These are phyloP conservation scores for Ctenoplectra terminalis DNA, from an alignment of 1,140 invertebrate species.

Conservation along the genomic window DNA sequence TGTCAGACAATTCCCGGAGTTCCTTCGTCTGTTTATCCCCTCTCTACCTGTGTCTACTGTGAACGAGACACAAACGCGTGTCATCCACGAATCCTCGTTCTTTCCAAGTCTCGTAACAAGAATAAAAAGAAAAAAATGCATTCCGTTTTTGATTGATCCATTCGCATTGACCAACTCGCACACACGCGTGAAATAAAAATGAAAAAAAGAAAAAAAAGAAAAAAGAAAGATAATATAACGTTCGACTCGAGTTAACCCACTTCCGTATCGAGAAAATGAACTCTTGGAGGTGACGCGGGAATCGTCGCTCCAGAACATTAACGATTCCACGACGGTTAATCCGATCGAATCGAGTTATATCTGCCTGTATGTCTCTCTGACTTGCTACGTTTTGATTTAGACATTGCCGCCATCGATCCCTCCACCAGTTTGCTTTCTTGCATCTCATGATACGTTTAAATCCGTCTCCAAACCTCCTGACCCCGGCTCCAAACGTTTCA, in stretches of 20 bases:
- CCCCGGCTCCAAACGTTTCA: conserved; percentile 62
- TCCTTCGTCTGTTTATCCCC: conserved; percentile 57
- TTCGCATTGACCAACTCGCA: conserved; percentile 16
- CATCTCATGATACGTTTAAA: conserved; percentile 25
- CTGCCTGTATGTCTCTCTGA: not conserved
- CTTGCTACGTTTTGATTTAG: not conserved
- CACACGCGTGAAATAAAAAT: not conserved
- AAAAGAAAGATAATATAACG: too few relatives aligned
- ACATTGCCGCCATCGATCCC: conserved; percentile 3
- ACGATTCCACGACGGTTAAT: not conserved
- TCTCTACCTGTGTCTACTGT: conserved; percentile 1
- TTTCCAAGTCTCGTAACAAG: conserved; percentile 4
- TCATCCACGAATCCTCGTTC: conserved; percentile 24
- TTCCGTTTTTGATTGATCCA: not conserved
- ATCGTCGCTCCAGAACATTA: conserved; percentile 2
- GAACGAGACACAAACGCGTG: conserved; percentile 7
- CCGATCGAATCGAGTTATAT: too few relatives aligned
- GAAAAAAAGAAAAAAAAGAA: too few relatives aligned
- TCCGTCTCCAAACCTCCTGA: conserved; percentile 21
- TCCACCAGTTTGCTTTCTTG: conserved; percentile 47
- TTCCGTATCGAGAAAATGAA: conserved; percentile 23
- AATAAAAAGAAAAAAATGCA: not conserved
- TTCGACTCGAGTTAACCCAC: conserved; percentile 13
- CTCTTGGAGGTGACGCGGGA: conserved; percentile 32
- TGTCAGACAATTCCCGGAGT: conserved; percentile 77